These are phyloP conservation scores for Belgica antarctica DNA, from an alignment of 2,888 invertebrate species.

Conservation along the genomic window DNA sequence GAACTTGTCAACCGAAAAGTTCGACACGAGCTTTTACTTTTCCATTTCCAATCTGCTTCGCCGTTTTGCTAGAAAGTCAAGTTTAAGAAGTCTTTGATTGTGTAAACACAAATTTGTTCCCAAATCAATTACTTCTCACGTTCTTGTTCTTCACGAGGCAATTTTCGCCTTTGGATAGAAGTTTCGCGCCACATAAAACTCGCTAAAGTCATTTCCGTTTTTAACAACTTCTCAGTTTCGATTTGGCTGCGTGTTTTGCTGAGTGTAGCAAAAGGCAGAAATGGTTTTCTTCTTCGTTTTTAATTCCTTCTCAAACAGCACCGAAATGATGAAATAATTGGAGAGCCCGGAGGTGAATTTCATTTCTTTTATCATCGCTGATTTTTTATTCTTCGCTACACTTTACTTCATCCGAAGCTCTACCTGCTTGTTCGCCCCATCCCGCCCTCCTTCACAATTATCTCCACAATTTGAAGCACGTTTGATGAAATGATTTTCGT, in stretches of 20 bases:
- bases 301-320: neutral
- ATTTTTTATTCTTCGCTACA: too few relatives aligned
- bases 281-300: neutral
- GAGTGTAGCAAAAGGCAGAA: neutral
- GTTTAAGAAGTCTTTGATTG: neutral
- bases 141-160: neutral
- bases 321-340: slow-evolving; percentile 40
- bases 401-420: neutral
- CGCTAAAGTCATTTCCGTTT: slow-evolving; percentile 33
- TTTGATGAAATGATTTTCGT: slow-evolving; percentile 6
- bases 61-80: neutral
- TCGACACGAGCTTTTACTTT: neutral
- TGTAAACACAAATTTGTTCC: neutral
- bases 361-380: slow-evolving; percentile 26
- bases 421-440: slow-evolving; percentile 1
- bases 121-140: slow-evolving; percentile 7
- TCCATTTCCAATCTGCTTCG: neutral
- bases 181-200: neutral
- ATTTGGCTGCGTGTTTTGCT: neutral
- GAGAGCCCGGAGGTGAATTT: slow-evolving; percentile 1
- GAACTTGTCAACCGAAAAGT: too few relatives aligned
- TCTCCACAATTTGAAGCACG: neutral
- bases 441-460: neutral
- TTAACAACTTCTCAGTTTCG: slow-evolving; percentile 26
- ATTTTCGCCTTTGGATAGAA: too few relatives aligned